Evolutionary conservation across 2,797 vertebrate species (phyloP).

Genomic region (Rhadinocentrus ornatus): DNA sequence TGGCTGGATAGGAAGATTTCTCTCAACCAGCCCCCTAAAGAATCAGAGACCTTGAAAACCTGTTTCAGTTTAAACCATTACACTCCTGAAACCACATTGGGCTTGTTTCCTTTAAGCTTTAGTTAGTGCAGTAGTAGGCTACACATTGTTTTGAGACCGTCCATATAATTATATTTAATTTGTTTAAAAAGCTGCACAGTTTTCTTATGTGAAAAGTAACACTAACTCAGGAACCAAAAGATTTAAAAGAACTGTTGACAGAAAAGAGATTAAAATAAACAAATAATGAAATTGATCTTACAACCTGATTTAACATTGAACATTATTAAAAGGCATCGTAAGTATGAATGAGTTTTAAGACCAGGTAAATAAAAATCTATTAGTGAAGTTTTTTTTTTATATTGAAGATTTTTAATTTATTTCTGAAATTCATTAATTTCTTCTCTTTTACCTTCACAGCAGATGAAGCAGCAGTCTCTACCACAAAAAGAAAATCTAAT

Average conservation of each 20-base stretch:
- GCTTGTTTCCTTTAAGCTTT: background rate
- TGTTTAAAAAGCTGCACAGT: no score
- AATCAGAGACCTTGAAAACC: slow-evolving; percentile 8
- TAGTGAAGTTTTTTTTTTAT: no score
- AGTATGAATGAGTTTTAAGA: no score
- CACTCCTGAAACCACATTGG: background rate
- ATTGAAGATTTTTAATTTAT: no score
- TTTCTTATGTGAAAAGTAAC: no score
- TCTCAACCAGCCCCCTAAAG: background rate
- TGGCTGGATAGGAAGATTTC: background rate
- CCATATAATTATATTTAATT: background rate
- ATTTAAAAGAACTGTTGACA: no score
- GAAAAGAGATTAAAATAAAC: no score
- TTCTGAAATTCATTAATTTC: background rate
- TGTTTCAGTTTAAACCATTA: background rate
- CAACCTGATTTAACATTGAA: no score
- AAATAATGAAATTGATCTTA: no score
- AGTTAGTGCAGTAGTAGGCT: background rate
- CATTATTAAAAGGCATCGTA: no score
- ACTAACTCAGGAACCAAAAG: no score
- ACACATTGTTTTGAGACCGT: background rate
- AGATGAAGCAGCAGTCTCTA: background rate
- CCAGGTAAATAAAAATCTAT: background rate
- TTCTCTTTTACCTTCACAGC: background rate
- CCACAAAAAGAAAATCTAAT: background rate